Base-by-base conservation (phyloP, 1,140 invertebrate genomes). In the Apis cerana region DNA sequence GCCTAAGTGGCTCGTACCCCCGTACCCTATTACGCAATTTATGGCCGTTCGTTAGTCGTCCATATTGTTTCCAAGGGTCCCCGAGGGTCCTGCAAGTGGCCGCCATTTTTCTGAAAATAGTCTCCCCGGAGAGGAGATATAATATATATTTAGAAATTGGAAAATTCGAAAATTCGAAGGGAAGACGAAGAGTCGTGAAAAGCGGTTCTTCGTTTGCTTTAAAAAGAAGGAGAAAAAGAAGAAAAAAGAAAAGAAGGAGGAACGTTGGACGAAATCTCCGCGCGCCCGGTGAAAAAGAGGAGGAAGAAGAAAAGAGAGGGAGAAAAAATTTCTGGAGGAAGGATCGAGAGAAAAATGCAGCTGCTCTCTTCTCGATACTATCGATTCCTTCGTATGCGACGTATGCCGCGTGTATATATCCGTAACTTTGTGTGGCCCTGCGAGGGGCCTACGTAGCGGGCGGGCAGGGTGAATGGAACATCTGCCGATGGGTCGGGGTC, bases 381-480 rank as follows among this genome's bases (percentile, higher is more conserved):
- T 85, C 88, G 84, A 85, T 84, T 86, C 71, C 81, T 85, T 86
- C 72, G 77, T 78, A 78, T 79, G 70, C 58, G 80, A 85, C 83
- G 82, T 43, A 84, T 56, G 76, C 80, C 75, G 71, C 59, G 70
- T 67, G 52, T 78, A 78, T 75, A 54, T 75, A 75, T 65, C 48
- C 43, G 83, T 80, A 86, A 90, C 86, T 92, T 91, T 90, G 90
- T 92, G 90, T 90, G 90, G 88, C 90, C 90, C 91, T 92, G 88
- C 82, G 75, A 84, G 84, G 85, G 85, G 91, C 85, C 84, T 13
- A 79, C 65, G 64, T 86, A 82, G 92, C 91, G 92, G 91, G 87
- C 85, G 90, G 33, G 89, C 85, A 85, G 88, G 87, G 90, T 91
- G 91, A 91, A 93, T 91, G 92, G 88, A 94, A 94, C 93, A 94